Conservation (phyloP, 2,797 vertebrate genomes). For the Dendrocincla tyrannina region DNA sequence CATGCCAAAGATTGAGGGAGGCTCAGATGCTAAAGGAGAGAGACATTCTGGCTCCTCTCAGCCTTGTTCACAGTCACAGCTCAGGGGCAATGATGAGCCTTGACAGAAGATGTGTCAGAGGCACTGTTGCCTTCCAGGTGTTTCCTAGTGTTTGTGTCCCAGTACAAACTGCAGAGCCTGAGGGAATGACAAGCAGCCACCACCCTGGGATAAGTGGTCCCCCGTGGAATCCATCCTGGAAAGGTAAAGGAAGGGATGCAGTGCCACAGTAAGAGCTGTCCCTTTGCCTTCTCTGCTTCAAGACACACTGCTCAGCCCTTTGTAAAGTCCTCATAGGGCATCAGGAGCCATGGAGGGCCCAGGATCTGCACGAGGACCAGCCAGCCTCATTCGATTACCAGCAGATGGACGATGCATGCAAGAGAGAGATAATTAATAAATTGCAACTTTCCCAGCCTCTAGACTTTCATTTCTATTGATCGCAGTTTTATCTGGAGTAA, state of each 20-base stretch:
- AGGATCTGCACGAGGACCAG: neutral
- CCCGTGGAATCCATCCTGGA: neutral
- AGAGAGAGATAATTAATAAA: slow-evolving; percentile 73
- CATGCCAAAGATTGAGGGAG: neutral
- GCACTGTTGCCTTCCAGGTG: neutral
- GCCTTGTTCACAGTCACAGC: neutral
- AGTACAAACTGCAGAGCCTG: neutral
- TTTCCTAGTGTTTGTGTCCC: neutral
- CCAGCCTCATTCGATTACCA: neutral
- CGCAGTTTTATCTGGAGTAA: slow-evolving; percentile 69
- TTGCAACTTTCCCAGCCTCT: slow-evolving; percentile 67
- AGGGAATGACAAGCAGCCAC: neutral
- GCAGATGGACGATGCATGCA: slow-evolving; percentile 63
- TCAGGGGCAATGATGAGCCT: neutral
- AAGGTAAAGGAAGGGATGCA: neutral
- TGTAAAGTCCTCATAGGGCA: rapidly evolving
- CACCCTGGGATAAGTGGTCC: neutral
- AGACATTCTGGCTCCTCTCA: neutral
- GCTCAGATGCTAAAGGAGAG: neutral
- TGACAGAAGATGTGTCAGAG: neutral
- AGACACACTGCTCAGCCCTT: neutral
- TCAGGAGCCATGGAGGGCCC: neutral
- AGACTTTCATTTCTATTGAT: slow-evolving; percentile 74
- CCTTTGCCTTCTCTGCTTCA: neutral
- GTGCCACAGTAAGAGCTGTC: neutral